Conservation (phyloP, 2,888 invertebrate species). For the Erebia ligea region DNA sequence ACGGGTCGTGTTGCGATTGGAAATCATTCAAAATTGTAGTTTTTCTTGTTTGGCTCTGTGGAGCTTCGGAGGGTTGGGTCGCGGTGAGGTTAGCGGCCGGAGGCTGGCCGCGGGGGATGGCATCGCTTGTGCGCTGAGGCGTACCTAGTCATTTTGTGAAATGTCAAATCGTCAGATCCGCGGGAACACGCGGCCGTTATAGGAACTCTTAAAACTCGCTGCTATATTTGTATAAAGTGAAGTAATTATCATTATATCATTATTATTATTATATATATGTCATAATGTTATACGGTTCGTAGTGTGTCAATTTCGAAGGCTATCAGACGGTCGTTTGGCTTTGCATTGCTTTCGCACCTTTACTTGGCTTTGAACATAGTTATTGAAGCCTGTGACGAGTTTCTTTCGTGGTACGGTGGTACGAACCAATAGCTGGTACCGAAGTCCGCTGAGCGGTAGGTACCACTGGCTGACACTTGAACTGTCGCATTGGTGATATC, state of each 20-base stretch:
- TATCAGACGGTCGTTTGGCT: slow-evolving; percentile 67
- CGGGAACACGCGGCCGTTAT: slow-evolving; percentile 83
- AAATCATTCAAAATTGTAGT: slow-evolving; percentile 64
- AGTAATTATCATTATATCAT: slow-evolving; percentile 80
- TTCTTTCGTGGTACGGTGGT: background rate
- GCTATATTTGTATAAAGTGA: slow-evolving; percentile 88
- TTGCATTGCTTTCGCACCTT: slow-evolving; percentile 39
- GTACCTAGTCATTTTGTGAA: slow-evolving; percentile 83
- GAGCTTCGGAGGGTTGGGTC: slow-evolving; percentile 45
- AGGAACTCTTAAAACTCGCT: slow-evolving; percentile 91
- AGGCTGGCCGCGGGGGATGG: slow-evolving; percentile 56
- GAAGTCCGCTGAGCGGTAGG: background rate
- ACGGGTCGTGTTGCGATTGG: slow-evolving; percentile 51
- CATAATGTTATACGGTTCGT: slow-evolving; percentile 77
- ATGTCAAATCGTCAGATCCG: slow-evolving; percentile 81
- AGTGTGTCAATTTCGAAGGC: slow-evolving; percentile 81
- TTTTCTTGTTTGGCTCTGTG: slow-evolving; percentile 52
- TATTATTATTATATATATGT: slow-evolving; percentile 77
- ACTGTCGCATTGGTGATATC: background rate
- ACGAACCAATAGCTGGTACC: background rate
- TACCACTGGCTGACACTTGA: slow-evolving; percentile 7
- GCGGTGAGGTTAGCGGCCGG: slow-evolving; percentile 45
- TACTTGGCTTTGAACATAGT: slow-evolving; percentile 24
- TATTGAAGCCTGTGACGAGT: slow-evolving; percentile 15
- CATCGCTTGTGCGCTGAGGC: slow-evolving; percentile 61